A percentile compares a stretch with the other conserved stretches of the same genome.
Evolutionary conservation across 2,888 invertebrate species (phyloP).

Genomic region (Tromatobia lineatoria): DNA sequence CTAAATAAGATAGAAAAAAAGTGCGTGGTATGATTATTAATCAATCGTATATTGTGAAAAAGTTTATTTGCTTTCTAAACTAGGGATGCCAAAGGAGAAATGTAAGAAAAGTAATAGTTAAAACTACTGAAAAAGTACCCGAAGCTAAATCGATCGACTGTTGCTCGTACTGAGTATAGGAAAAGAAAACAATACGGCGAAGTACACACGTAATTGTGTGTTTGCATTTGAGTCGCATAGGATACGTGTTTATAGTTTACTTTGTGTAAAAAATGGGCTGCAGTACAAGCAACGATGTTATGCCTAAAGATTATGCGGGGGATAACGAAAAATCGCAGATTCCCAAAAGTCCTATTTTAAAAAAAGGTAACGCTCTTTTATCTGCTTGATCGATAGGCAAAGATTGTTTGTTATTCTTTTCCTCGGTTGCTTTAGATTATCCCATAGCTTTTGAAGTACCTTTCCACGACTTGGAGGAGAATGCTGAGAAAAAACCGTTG

Average conservation of each 20-base stretch:
- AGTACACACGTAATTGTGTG: background rate
- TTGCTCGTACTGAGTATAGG: conserved; percentile 38
- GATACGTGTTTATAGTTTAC: background rate
- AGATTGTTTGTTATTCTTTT: background rate
- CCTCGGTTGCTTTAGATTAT: conserved; percentile 58
- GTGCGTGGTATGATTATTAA: background rate
- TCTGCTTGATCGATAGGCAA: background rate
- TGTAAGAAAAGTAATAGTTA: background rate
- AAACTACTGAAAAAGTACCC: conserved; percentile 10
- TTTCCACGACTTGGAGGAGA: conserved; percentile 74
- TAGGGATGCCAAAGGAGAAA: background rate
- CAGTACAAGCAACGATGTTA: conserved; percentile 73
- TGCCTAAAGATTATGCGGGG: conserved; percentile 64
- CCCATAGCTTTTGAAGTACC: conserved; percentile 74
- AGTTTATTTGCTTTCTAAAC: background rate
- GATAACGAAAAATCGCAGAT: conserved; percentile 65
- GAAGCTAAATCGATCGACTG: conserved; percentile 51
- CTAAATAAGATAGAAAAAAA: background rate
- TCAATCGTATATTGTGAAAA: background rate
- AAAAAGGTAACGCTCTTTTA: conserved; percentile 44
- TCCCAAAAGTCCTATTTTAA: conserved; percentile 60
- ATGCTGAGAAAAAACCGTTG: conserved; percentile 88
- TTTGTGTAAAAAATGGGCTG: conserved; percentile 70
- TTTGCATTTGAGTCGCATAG: conserved; percentile 36
- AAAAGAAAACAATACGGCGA: conserved; percentile 44